Conservation (phyloP, 2,113 vertebrate genomes). For the Pampusana beccarii region DNA sequence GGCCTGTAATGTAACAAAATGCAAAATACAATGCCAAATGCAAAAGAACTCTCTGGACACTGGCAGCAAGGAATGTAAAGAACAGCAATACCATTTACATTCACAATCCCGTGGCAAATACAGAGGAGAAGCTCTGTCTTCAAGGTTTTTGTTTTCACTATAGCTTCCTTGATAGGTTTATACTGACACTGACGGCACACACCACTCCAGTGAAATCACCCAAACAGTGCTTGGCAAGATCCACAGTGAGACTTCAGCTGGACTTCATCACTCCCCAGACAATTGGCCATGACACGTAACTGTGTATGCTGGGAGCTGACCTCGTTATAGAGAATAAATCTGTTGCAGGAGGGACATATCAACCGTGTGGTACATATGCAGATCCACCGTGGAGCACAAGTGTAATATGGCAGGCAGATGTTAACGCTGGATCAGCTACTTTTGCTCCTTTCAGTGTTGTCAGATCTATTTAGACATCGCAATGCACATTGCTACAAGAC, state of each 20-base stretch:
- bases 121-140: neutral
- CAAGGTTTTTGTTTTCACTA: neutral
- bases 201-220: neutral
- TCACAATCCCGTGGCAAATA: neutral
- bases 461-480: neutral
- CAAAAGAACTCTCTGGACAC: neutral
- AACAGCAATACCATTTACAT: neutral
- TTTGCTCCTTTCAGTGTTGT: neutral
- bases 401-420: constrained; percentile 30
- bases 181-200: neutral
- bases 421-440: neutral
- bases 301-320: neutral
- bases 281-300: neutral
- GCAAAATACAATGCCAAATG: neutral
- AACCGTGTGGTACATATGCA: neutral
- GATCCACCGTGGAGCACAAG: neutral
- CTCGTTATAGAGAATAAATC: constrained; percentile 14
- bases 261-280: neutral
- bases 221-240: neutral
- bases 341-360: neutral
- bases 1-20: neutral
- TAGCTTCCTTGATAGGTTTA: neutral
- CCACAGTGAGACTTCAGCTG: neutral
- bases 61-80: neutral
- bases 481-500: neutral